Conservation (phyloP, 2,888 invertebrate genomes). For the Aleiodes testaceus region DNA sequence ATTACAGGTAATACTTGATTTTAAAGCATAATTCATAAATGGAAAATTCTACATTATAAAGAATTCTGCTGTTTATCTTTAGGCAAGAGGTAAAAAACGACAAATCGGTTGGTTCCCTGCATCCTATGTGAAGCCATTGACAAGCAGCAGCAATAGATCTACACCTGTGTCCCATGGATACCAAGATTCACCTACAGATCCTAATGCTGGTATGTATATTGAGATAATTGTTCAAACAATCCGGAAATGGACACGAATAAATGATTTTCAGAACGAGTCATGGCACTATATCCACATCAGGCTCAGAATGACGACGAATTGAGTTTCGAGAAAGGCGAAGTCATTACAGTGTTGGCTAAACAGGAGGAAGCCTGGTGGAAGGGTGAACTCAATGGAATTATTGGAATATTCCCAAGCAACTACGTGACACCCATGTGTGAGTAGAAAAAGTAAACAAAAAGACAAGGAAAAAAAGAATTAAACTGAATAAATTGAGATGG, state of each 20-base stretch:
- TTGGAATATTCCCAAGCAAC: constrained; percentile 96
- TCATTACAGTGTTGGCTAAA: constrained; percentile 89
- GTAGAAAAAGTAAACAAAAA: constrained; percentile 65
- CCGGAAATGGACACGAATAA: constrained; percentile 38
- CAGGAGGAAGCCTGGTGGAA: constrained; percentile 99
- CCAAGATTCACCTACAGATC: constrained; percentile 71
- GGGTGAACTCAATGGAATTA: constrained; percentile 91
- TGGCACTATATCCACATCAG: constrained; percentile 94
- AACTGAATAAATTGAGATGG: constrained; percentile 49
- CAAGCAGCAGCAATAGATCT: constrained; percentile 71
- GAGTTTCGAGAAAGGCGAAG: constrained; percentile 92
- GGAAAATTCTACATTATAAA: not conserved
- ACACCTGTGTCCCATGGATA: constrained; percentile 71
- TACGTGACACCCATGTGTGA: constrained; percentile 88
- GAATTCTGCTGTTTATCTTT: constrained; percentile 39
- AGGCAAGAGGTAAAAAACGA: constrained; percentile 85
- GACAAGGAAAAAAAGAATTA: constrained; percentile 33
- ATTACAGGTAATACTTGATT: constrained; percentile 80
- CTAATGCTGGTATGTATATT: constrained; percentile 65
- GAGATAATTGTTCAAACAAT: constrained; percentile 10
- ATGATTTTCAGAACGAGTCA: constrained; percentile 82
- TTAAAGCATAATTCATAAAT: not conserved
- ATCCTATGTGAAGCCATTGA: constrained; percentile 88
- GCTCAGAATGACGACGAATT: constrained; percentile 97
- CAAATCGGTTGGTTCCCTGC: constrained; percentile 99